Evolutionary conservation across 2,888 invertebrate species (phyloP).

Genomic region (Helicoverpa assulta): DNA sequence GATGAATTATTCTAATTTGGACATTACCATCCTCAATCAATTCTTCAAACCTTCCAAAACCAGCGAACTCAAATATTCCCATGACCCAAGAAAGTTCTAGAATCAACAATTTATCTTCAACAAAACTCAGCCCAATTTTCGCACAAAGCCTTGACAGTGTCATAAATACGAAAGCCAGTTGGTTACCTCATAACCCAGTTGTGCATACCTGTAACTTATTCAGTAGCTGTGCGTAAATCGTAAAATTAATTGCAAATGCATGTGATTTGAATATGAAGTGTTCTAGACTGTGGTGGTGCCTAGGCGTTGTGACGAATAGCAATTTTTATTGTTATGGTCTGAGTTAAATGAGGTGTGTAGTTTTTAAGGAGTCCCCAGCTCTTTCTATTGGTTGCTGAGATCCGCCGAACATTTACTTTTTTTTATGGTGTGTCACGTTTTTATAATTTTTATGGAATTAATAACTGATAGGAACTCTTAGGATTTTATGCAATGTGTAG

Average conservation of each 20-base stretch:
- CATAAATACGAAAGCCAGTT: slow-evolving; percentile 28
- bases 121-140: slow-evolving; percentile 21
- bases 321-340: slow-evolving; percentile 1
- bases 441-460: no score
- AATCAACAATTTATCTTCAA: slow-evolving; percentile 7
- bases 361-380: not conserved
- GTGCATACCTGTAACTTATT: slow-evolving; percentile 47
- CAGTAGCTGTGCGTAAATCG: slow-evolving; percentile 41
- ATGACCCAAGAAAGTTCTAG: not conserved
- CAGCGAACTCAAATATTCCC: no score
- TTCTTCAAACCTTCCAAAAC: no score
- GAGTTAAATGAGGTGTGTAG: no score
- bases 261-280: slow-evolving; percentile 51
- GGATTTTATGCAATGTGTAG: no score
- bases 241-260: slow-evolving; percentile 47
- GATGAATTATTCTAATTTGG: no score
- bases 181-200: slow-evolving; percentile 50
- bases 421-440: no score
- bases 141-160: slow-evolving; percentile 38
- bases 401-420: no score
- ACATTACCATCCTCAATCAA: no score
- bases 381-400: not conserved
- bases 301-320: slow-evolving; percentile 39
- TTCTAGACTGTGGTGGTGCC: slow-evolving; percentile 16
- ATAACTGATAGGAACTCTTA: no score